Conservation (phyloP, 2,888 invertebrate genomes). For the Epirrhoe alternata region DNA sequence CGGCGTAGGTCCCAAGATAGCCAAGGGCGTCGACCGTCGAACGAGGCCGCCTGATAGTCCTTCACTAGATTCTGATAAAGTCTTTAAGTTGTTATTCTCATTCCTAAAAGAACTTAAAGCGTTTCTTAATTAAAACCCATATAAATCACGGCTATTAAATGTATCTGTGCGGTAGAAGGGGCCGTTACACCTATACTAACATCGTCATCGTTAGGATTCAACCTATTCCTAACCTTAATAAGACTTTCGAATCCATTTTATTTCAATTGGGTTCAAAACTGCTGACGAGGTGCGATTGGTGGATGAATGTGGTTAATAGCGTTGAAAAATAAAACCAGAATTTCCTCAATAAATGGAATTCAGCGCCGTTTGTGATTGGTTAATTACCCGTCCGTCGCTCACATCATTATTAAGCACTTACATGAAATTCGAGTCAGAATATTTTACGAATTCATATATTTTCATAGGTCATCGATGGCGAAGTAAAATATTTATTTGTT, state of each 20-base stretch:
- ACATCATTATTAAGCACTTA: neutral
- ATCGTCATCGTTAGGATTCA: no score
- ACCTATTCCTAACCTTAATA: no score
- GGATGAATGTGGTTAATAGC: neutral
- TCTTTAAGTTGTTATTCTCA: constrained; percentile 16
- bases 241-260: neutral
- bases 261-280: neutral
- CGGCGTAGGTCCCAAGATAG: constrained; percentile 45
- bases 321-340: neutral
- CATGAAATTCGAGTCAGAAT: neutral
- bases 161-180: no score
- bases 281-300: neutral
- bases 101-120: neutral
- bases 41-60: constrained; percentile 54
- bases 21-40: constrained; percentile 65
- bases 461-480: neutral
- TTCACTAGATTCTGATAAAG: constrained; percentile 48
- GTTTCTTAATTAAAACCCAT: no score
- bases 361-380: neutral
- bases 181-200: no score
- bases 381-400: neutral
- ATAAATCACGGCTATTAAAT: no score
- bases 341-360: neutral
- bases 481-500: no score
- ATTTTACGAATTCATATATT: neutral